Conservation (phyloP, 1,140 invertebrate species). For the Bactericera cockerelli region DNA sequence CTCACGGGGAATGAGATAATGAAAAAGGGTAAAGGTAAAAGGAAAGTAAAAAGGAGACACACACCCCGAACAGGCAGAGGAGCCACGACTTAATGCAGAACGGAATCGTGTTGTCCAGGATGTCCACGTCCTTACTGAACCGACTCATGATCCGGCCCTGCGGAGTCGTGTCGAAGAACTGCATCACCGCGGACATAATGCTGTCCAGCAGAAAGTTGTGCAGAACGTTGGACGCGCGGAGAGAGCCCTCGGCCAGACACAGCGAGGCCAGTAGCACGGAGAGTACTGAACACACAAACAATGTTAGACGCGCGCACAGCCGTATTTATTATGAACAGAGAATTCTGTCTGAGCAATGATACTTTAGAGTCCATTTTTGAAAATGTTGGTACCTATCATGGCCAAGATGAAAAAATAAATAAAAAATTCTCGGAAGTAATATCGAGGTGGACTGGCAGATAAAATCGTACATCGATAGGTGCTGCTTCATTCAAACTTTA, state of each 20-base stretch:
- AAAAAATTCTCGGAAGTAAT: too few species aligned
- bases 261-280: conserved; percentile 14
- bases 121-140: conserved; percentile 53
- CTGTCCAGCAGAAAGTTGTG: conserved; percentile 5
- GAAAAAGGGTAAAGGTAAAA: too few species aligned
- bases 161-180: conserved; percentile 61
- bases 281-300: conserved; percentile 7
- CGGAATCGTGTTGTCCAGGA: conserved; percentile 38
- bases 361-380: too few species aligned
- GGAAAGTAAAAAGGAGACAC: too few species aligned
- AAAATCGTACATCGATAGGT: too few species aligned
- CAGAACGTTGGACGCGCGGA: conserved; percentile 2
- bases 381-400: too few species aligned
- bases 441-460: too few species aligned
- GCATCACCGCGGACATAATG: conserved; percentile 33
- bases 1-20: too few species aligned
- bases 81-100: background rate
- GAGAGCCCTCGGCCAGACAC: conserved; percentile 14
- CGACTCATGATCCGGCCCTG: conserved; percentile 54
- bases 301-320: too few species aligned
- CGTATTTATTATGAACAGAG: background rate
- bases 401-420: too few species aligned
- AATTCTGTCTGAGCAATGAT: too few species aligned
- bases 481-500: too few species aligned
- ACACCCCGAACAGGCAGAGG: background rate